These are phyloP conservation scores for Synanthedon myopaeformis DNA, from an alignment of 2,888 invertebrate species.

Conservation along the genomic window DNA sequence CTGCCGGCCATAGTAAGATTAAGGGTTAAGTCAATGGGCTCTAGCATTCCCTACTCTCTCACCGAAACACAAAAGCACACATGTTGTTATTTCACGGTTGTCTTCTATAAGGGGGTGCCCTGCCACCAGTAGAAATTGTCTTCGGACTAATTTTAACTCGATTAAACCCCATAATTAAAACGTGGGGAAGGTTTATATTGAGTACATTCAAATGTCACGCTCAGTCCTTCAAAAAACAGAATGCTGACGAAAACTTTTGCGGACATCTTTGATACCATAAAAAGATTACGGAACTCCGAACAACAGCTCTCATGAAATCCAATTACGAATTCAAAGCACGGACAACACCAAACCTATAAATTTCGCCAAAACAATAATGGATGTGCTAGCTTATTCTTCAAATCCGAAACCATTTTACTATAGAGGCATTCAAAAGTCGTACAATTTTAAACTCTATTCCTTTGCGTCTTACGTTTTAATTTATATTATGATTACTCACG, in stretches of 20 bases:
- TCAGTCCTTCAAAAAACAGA: constrained; percentile 12
- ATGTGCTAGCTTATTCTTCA: constrained; percentile 10
- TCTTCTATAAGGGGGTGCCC: too few species aligned
- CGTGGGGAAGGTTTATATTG: constrained; percentile 4
- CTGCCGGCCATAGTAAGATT: too few species aligned
- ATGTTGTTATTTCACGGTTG: too few species aligned
- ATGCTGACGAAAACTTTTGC: constrained; percentile 7
- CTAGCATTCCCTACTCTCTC: too few species aligned
- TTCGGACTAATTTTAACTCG: background rate
- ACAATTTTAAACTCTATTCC: constrained; percentile 20
- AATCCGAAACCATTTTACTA: constrained; percentile 17
- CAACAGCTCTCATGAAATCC: constrained; percentile 28
- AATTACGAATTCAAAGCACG: constrained; percentile 44
- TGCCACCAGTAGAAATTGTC: too few species aligned
- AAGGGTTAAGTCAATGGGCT: too few species aligned
- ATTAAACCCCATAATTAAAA: background rate
- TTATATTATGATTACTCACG: constrained; percentile 10
- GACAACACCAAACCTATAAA: constrained; percentile 30
- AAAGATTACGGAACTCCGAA: constrained; percentile 25
- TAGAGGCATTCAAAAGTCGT: constrained; percentile 12
- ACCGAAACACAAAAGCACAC: background rate
- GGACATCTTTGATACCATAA: constrained; percentile 8
- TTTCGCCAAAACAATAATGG: constrained; percentile 40
- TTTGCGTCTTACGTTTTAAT: constrained; percentile 11
- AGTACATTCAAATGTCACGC: constrained; percentile 16